These are phyloP conservation scores for Cassiopea andromeda DNA, from an alignment of 30 jellyfish, hydroid and myxozoan species.

Conservation along the genomic window DNA sequence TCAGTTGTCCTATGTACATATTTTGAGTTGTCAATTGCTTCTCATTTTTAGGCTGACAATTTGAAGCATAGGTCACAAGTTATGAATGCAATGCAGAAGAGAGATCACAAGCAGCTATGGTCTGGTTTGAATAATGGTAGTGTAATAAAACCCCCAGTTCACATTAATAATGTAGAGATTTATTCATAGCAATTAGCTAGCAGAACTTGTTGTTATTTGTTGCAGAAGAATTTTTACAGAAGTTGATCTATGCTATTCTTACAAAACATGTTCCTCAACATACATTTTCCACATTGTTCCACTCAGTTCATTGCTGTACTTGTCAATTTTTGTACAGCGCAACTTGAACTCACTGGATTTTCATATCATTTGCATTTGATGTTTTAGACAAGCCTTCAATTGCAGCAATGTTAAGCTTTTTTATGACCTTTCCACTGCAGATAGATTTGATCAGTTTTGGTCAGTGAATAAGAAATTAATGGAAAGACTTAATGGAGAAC, in stretches of 20 bases:
- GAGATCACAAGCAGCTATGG: constrained; percentile 98
- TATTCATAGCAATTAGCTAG: no score
- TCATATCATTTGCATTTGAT: not conserved
- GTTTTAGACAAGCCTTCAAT: not conserved
- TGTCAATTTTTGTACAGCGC: no score
- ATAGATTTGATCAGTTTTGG: constrained; percentile 97
- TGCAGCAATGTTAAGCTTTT: not conserved
- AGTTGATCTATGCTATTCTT: no score
- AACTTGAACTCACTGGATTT: no score
- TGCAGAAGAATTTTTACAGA: no score
- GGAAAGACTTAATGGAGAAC: constrained; percentile 94
- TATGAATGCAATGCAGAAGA: constrained; percentile 95
- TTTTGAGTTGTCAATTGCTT: not conserved
- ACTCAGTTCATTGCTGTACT: no score
- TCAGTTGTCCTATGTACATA: no score
- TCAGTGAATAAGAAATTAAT: constrained; percentile 86
- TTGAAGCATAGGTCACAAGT: constrained; percentile 93
- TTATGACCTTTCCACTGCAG: constrained; percentile 19
- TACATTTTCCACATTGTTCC: no score
- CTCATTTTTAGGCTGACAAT: constrained; percentile 80
- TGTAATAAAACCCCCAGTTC: not conserved
- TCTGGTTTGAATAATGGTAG: constrained; percentile 90
- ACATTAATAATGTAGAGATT: no score
- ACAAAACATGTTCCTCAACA: no score
- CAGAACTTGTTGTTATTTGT: no score